phyloP scores from a whole-genome alignment of 2,888 invertebrate species.

The Graphium colonna region DNA sequence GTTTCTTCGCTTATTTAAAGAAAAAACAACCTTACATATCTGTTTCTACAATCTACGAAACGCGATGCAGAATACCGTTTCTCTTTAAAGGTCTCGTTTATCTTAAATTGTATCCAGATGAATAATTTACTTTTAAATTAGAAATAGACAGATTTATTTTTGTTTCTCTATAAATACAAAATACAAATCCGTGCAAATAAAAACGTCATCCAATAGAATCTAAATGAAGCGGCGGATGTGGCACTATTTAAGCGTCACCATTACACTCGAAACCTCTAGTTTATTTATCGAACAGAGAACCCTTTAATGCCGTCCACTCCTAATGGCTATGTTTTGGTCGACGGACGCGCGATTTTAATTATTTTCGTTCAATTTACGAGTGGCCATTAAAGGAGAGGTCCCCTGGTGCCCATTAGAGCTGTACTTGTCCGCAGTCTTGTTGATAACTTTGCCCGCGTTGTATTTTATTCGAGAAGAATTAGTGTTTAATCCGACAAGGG shows the following conservation, averaged over 20 bases:
- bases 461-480: constrained; percentile 67
- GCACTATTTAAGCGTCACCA: neutral
- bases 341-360: constrained; percentile 74
- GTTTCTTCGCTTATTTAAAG: no score
- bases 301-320: constrained; percentile 62
- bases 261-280: constrained; percentile 40
- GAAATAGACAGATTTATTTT: no score
- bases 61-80: no score
- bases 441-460: constrained; percentile 71
- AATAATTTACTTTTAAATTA: no score
- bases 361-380: constrained; percentile 79
- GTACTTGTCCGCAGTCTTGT: constrained; percentile 64
- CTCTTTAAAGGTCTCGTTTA: no score
- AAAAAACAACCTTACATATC: no score
- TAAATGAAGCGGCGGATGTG: neutral
- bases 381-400: constrained; percentile 74
- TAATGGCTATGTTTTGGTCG: constrained; percentile 75
- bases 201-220: neutral
- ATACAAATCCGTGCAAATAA: no score
- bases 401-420: constrained; percentile 68
- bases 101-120: no score
- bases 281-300: constrained; percentile 72
- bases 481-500: constrained; percentile 58
- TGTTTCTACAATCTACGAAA: no score
- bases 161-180: neutral